Evolutionary conservation across 2,888 invertebrate genomes (phyloP).

Genomic region (Salticus scenicus): DNA sequence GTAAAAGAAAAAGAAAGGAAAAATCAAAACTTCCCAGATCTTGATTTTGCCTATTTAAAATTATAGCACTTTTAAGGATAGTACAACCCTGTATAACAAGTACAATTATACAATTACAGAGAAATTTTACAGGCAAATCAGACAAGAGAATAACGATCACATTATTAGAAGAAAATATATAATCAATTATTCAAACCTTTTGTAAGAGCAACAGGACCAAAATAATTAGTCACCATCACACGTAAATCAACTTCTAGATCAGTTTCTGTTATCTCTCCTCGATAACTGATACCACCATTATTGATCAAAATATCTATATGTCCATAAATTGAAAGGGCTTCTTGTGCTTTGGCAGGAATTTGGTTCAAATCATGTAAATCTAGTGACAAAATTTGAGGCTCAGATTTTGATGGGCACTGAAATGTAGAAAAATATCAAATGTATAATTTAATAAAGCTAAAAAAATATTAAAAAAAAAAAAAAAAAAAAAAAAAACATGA

Average conservation of each 20-base stretch:
- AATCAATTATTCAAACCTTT: constrained; percentile 85
- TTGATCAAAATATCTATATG: constrained; percentile 92
- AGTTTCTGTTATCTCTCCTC: constrained; percentile 86
- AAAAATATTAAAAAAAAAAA: not conserved
- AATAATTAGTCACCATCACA: constrained; percentile 95
- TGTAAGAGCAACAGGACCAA: constrained; percentile 92
- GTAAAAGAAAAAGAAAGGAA: no score
- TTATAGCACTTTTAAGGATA: no score
- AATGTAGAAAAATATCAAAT: not conserved
- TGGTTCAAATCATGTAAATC: constrained; percentile 85
- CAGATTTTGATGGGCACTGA: constrained; percentile 75
- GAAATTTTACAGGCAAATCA: no score
- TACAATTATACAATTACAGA: no score
- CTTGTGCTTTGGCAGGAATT: constrained; percentile 81
- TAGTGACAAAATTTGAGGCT: constrained; percentile 84
- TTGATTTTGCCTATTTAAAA: no score
- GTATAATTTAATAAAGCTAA: not conserved
- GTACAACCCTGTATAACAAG: no score
- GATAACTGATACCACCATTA: constrained; percentile 87
- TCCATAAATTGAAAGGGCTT: constrained; percentile 83
- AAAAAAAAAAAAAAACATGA: not conserved
- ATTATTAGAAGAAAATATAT: no score
- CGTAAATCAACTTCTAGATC: constrained; percentile 87
- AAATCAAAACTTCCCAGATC: no score
- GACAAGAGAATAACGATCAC: no score